Percentiles rank a stretch among this genome's conserved stretches.
Conservation (phyloP, 2,113 vertebrate genomes). For the Phyllostomus hastatus region DNA sequence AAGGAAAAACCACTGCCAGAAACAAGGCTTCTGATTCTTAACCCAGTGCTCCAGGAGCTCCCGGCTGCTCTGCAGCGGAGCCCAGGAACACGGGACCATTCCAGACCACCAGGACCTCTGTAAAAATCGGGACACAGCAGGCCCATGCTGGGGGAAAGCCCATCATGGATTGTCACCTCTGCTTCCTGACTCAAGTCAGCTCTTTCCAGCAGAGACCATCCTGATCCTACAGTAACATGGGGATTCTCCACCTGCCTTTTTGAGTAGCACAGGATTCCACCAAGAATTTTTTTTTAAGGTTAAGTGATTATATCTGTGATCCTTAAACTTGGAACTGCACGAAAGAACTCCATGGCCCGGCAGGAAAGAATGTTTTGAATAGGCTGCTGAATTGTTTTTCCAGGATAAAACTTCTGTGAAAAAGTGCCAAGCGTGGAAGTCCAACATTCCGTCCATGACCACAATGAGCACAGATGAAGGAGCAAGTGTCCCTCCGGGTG, state of each 20-base stretch:
- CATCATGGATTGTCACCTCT: background rate
- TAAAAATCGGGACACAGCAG: background rate
- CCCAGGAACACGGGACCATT: background rate
- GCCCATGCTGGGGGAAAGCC: background rate
- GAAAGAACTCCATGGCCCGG: conserved; percentile 35
- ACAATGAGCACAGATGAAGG: background rate
- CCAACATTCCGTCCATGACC: background rate
- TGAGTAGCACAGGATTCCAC: background rate
- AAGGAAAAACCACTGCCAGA: background rate
- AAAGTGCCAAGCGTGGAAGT: conserved; percentile 11
- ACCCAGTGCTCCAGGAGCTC: background rate
- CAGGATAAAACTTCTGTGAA: conserved; percentile 38
- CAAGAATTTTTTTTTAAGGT: background rate
- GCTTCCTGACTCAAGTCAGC: background rate
- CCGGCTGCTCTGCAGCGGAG: background rate
- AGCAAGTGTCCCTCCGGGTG: background rate
- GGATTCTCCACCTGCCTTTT: conserved; percentile 1
- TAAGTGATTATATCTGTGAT: conserved; percentile 49
- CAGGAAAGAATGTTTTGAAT: conserved; percentile 48
- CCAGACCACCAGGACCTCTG: background rate
- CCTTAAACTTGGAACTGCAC: conserved; percentile 42
- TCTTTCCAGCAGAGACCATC: background rate
- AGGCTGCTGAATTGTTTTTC: conserved; percentile 43
- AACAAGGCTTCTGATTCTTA: background rate
- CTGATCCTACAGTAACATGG: background rate